Evolutionary conservation across 1,140 invertebrate genomes (phyloP).

Genomic region (Globodera ellingtonae): DNA sequence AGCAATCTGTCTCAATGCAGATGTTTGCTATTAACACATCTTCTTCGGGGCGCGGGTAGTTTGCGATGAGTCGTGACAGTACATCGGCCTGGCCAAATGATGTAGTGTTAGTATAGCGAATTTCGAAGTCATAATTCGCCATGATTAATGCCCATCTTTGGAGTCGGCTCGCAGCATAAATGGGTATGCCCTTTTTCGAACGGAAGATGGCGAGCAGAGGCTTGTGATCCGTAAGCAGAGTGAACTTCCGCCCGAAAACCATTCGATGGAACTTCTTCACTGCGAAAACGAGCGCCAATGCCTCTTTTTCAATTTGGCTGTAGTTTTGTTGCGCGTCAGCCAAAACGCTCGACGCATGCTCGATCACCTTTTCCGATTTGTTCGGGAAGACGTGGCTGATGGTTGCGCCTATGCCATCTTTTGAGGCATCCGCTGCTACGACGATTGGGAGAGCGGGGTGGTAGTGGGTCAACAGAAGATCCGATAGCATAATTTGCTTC

Average conservation of each 20-base stretch:
- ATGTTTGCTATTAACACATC: too few species aligned
- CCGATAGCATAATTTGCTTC: slow-evolving; percentile 48
- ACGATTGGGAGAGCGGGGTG: slow-evolving; percentile 48
- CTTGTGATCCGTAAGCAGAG: slow-evolving; percentile 68
- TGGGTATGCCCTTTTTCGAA: too few species aligned
- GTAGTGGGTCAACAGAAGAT: slow-evolving; percentile 46
- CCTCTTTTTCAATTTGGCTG: slow-evolving; percentile 67
- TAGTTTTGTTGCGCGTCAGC: slow-evolving; percentile 68
- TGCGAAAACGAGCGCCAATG: slow-evolving; percentile 66
- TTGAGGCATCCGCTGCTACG: slow-evolving; percentile 56
- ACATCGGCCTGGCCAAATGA: too few species aligned
- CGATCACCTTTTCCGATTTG: slow-evolving; percentile 46
- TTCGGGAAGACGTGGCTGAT: slow-evolving; percentile 48
- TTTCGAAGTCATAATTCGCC: too few species aligned
- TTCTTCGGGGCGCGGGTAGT: too few species aligned
- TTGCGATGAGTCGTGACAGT: too few species aligned
- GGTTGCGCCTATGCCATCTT: slow-evolving; percentile 57
- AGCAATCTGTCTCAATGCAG: too few species aligned
- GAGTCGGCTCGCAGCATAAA: too few species aligned
- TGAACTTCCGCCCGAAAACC: slow-evolving; percentile 67
- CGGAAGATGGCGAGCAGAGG: too few species aligned
- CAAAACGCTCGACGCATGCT: slow-evolving; percentile 53
- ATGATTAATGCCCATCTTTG: too few species aligned
- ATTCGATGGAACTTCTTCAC: slow-evolving; percentile 70
- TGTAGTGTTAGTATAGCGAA: too few species aligned